These are phyloP conservation scores for Napeogenes inachia DNA, from an alignment of 2,888 invertebrate species.

Conservation along the genomic window DNA sequence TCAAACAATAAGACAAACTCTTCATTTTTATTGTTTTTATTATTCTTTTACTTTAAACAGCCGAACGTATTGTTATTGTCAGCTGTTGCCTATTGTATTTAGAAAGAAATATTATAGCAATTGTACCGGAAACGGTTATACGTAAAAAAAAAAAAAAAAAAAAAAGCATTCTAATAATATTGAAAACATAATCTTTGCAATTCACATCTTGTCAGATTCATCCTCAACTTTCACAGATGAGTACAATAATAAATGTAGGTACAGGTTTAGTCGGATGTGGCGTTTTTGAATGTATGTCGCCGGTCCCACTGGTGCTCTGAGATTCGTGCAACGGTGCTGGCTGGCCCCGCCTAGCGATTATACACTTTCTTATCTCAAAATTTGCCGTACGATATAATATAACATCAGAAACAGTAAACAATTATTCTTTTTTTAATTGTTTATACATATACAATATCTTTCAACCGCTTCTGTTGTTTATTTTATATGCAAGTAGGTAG, in stretches of 20 bases:
- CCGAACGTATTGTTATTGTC: not conserved
- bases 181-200: not conserved
- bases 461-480: too few species aligned
- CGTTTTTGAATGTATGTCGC: slow-evolving; percentile 42
- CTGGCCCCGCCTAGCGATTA: slow-evolving; percentile 41
- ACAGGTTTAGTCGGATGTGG: slow-evolving; percentile 28
- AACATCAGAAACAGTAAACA: too few species aligned
- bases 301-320: slow-evolving; percentile 28
- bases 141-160: not conserved
- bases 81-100: not conserved
- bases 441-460: too few species aligned
- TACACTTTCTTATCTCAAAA: slow-evolving; percentile 47
- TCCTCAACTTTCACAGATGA: slow-evolving; percentile 27
- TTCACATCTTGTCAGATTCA: slow-evolving; percentile 13
- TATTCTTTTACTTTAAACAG: not conserved
- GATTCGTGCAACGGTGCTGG: slow-evolving; percentile 38
- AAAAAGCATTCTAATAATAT: not conserved
- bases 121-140: not conserved
- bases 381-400: not conserved
- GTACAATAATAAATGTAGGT: slow-evolving; percentile 26
- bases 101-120: not conserved
- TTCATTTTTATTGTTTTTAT: too few species aligned
- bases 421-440: too few species aligned
- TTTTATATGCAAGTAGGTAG: too few species aligned
- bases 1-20: too few species aligned